Evolutionary conservation across 2,888 invertebrate species (phyloP).

Genomic region (Drosophila demipolita): DNA sequence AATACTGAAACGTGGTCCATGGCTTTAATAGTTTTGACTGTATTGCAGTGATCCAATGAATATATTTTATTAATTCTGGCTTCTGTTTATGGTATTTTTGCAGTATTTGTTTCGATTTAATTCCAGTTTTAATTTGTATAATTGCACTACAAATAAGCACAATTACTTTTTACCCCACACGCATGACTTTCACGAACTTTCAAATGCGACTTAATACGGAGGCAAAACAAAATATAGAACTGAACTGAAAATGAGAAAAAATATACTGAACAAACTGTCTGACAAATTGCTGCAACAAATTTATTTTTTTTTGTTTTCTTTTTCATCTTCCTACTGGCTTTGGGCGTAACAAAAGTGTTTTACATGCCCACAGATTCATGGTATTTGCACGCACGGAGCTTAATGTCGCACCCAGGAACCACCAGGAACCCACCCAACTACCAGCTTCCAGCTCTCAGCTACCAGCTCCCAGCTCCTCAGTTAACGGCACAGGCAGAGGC

Average conservation of each 20-base stretch:
- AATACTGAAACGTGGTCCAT: constrained; percentile 34
- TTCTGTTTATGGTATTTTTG: constrained; percentile 8
- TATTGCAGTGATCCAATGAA: constrained; percentile 36
- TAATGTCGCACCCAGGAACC: constrained; percentile 70
- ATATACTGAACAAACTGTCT: constrained; percentile 76
- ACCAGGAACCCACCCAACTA: constrained; percentile 19
- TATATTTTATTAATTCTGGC: constrained; percentile 29
- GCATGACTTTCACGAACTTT: constrained; percentile 71
- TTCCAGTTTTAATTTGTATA: constrained; percentile 65
- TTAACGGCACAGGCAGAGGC: constrained; percentile 12
- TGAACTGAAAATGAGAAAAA: constrained; percentile 26
- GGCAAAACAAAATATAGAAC: constrained; percentile 8
- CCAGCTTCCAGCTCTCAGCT: no score
- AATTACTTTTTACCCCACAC: constrained; percentile 51
- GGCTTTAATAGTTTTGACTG: constrained; percentile 54
- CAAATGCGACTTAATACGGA: constrained; percentile 72
- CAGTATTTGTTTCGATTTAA: constrained; percentile 1
- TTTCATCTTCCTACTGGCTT: constrained; percentile 51
- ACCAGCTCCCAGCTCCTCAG: not conserved
- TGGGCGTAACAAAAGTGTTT: constrained; percentile 80
- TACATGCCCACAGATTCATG: constrained; percentile 79
- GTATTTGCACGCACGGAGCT: constrained; percentile 81
- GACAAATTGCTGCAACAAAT: constrained; percentile 77
- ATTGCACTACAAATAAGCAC: constrained; percentile 75
- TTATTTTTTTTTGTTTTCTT: constrained; percentile 30